Conservation (phyloP, 1,140 invertebrate species). For the Geopemphigus sp. region DNA sequence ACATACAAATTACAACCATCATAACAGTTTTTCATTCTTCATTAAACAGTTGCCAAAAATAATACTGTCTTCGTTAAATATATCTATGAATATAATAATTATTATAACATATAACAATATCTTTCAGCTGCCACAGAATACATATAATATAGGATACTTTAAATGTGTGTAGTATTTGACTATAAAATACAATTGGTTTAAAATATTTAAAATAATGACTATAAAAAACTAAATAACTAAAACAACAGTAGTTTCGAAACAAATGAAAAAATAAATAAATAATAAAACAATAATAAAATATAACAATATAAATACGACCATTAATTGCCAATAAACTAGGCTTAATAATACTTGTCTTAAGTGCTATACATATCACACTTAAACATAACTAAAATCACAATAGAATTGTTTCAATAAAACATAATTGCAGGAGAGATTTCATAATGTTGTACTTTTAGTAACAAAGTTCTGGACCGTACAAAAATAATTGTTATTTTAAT, state of each 20-base stretch:
- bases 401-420: conserved; percentile 24
- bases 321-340: conserved; percentile 21
- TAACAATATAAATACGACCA: conserved; percentile 47
- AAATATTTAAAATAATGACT: conserved; percentile 48
- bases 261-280: conserved; percentile 5
- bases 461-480: neutral
- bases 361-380: conserved; percentile 32
- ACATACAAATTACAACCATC: conserved; percentile 39
- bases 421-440: conserved; percentile 39
- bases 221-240: conserved; percentile 41
- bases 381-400: conserved; percentile 49
- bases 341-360: conserved; percentile 45
- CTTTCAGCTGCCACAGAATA: conserved; percentile 35
- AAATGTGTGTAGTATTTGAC: conserved; percentile 23
- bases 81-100: conserved; percentile 40
- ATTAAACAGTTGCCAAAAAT: conserved; percentile 30
- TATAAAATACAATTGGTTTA: conserved; percentile 36
- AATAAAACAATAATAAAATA: conserved; percentile 45
- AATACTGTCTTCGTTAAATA: conserved; percentile 45
- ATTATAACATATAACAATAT: conserved; percentile 21
- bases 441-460: conserved; percentile 28
- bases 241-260: conserved; percentile 37
- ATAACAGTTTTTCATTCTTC: conserved; percentile 23
- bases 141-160: conserved; percentile 32
- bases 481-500: conserved; percentile 23